Evolutionary conservation across 2,113 vertebrate species (phyloP), one percentile per base, ranked within the genome.

Genomic region (Melospiza melodia): DNA sequence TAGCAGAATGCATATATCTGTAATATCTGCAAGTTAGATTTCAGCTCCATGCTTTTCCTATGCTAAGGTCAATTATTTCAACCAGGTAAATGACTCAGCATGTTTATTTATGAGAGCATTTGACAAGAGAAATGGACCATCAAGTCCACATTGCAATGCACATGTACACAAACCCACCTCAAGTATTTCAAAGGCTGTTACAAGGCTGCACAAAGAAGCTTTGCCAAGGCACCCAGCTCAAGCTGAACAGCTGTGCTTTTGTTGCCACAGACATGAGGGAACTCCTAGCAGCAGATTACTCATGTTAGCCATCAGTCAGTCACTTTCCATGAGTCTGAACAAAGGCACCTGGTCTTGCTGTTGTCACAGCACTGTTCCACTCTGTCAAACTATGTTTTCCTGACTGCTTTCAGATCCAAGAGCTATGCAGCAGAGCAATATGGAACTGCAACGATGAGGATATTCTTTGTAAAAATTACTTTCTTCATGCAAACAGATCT

Each of bases 261-360:
- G 65, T 87, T 92, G 41, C 49, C 62, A 80, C 76, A 61, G 61
- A 65, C 75, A 94, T 2, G 20, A 90, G 30, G 25, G 62, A 95
- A 79, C 49, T 76, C 54, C 49, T 48, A 78, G 49, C 63, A 92
- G 84, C 71, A 91, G 58, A 93, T 91, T 87, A 87, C 27, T 59
- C 48, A 31, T 72, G 59, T 90, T 90, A 86, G 58, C 76, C 59
- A 85, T 91, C 97, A 97, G 57, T 95, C 93, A 94, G 90, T 92
- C 84, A 82, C 86, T 89, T 94, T 74, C 58, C 66, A 73, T 80
- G 62, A 84, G 59, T 90, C 41, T 81, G 83, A 96, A 93, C 86
- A 96, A 95, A 90, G 37, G n/a, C 28, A 89, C 31, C 66, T 58
- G 80, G 37, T 93, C 68, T 46, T 81, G 2, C 72, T 89, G 18